Percentiles rank a stretch among this genome's conserved stretches.
Conservation (phyloP, 2,797 vertebrate species). For the Parambassis ranga region DNA sequence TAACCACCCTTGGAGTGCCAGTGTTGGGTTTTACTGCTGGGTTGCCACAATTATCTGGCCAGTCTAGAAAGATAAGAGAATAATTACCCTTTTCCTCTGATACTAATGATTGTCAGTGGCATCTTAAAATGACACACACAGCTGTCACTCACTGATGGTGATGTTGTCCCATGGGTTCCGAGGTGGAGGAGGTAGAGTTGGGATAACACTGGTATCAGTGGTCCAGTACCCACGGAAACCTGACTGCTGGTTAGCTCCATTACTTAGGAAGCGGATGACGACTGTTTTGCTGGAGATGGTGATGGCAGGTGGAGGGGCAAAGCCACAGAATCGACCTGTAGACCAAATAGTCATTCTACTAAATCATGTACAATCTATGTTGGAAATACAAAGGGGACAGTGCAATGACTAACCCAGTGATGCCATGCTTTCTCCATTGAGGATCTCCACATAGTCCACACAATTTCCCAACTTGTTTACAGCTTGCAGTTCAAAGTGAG, state of each 20-base stretch:
- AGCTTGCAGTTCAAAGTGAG: slow-evolving; percentile 78
- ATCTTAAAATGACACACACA: no score
- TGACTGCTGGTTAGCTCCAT: slow-evolving; percentile 57
- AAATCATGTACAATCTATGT: neutral
- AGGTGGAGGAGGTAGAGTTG: slow-evolving; percentile 63
- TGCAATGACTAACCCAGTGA: slow-evolving; percentile 46
- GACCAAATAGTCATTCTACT: neutral
- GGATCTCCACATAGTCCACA: slow-evolving; percentile 80
- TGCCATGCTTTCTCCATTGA: slow-evolving; percentile 59
- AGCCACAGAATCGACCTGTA: slow-evolving; percentile 79
- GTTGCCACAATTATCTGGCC: slow-evolving; percentile 72
- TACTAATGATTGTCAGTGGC: no score
- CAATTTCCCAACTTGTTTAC: slow-evolving; percentile 64
- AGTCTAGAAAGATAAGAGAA: slow-evolving; percentile 66
- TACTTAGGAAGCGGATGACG: slow-evolving; percentile 76
- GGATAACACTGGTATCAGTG: slow-evolving; percentile 59
- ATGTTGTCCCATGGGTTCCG: slow-evolving; percentile 75
- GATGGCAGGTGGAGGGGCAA: slow-evolving; percentile 44
- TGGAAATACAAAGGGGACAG: neutral
- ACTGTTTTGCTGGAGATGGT: slow-evolving; percentile 47
- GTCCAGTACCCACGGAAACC: slow-evolving; percentile 84
- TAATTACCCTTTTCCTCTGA: no score
- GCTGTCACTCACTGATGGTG: slow-evolving; percentile 70
- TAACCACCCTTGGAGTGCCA: slow-evolving; percentile 61
- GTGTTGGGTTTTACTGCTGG: slow-evolving; percentile 64